Evolutionary conservation across 2,888 invertebrate species (phyloP), one percentile per base, ranked within the genome.

Genomic region (Ennomos quercinarius): DNA sequence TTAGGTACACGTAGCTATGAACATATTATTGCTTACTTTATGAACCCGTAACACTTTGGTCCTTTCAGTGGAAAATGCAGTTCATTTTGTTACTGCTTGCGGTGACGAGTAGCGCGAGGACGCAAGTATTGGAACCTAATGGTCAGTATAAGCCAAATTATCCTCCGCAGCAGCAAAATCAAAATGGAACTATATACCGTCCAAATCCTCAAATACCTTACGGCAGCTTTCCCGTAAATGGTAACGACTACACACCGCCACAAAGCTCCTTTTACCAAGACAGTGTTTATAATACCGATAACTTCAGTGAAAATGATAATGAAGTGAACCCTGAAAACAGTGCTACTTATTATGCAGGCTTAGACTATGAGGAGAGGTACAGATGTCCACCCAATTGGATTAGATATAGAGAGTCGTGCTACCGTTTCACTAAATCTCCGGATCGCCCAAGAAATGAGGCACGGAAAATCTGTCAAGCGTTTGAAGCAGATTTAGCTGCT

Each of bases 371-470:
- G 46, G 89, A 92, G 64, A 77, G 89, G 46, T 91, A 89, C 64
- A 82, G 72, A 55, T 99, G 99, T 85, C 98, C 98, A 0, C 95
- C 96, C 52, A 94, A 97, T 81, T 99, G 99, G 99, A 87, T 96
- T n/a, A 94, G 95, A 36, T 97, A 94, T 78, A 94, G 95, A 66
- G 95, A 96, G 62, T 95, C 96, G 0, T 99, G 99, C 84, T 98
- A 98, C 82, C 95, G 97, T 50, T 99, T 98, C 77, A 96, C 97
- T 3, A 96, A 97, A 76, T 98, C 97, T 6, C 98, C 98, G 0
- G 94, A 95, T 71, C 96, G 95, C 56, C 95, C 95, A 42, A 95
- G 96, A 77, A 95, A 95, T 71, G 98, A 98, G 72, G 98, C 98
- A 0, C 94, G 96, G 70, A 95, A 95, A 75, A 96, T 97, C 71